A percentile compares a stretch with the other conserved stretches of the same genome.
Evolutionary conservation across 2,888 invertebrate species (phyloP).

Genomic region (Pseudoips prasinana): DNA sequence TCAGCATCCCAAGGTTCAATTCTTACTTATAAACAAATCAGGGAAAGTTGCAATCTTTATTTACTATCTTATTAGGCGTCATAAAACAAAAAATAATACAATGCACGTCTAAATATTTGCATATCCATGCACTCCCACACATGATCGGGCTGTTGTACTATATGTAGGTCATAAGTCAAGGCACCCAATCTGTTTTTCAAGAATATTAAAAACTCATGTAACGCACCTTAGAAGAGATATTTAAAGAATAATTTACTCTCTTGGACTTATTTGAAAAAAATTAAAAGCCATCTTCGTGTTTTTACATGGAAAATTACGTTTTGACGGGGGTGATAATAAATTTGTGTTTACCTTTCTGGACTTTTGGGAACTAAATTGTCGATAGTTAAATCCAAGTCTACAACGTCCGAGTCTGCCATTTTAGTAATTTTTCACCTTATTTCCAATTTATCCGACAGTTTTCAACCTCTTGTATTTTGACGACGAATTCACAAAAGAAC

Average conservation of each 20-base stretch:
- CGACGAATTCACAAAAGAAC: conserved; percentile 63
- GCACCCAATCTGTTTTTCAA: conserved; percentile 24
- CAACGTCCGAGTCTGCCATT: conserved; percentile 74
- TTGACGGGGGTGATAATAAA: conserved; percentile 1
- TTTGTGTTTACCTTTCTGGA: conserved; percentile 64
- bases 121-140: conserved; percentile 27
- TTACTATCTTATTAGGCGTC: too few relatives aligned
- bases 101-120: not conserved
- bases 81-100: too few relatives aligned
- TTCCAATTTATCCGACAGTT: conserved; percentile 38
- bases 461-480: conserved; percentile 56
- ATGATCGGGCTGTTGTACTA: conserved; percentile 28
- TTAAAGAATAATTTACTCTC: too few relatives aligned
- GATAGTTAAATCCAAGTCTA: conserved; percentile 70
- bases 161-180: conserved; percentile 69
- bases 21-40: too few relatives aligned
- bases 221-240: too few relatives aligned
- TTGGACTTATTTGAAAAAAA: too few relatives aligned
- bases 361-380: conserved; percentile 77
- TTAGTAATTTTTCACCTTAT: conserved; percentile 37
- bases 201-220: not conserved
- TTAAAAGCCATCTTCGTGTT: conserved; percentile 11
- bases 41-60: too few relatives aligned
- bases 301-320: conserved; percentile 1
- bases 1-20: too few relatives aligned